Percentiles rank a stretch among this genome's conserved stretches.
phyloP scores from a whole-genome alignment of 2,888 invertebrate species.

The Lycia hirtaria region DNA sequence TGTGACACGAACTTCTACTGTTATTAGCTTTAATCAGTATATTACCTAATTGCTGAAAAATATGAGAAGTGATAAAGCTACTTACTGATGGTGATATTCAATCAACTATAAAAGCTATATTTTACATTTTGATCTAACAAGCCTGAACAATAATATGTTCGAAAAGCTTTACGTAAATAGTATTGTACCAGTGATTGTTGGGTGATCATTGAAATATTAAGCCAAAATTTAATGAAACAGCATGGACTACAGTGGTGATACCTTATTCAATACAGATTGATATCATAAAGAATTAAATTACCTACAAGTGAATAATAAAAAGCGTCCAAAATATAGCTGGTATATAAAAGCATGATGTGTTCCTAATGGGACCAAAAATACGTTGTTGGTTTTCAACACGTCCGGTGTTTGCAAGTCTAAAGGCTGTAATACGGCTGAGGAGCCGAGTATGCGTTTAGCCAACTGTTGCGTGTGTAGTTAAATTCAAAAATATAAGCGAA shows the following conservation, averaged over 20 bases:
- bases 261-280: background rate
- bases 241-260: background rate
- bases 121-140: too few species aligned
- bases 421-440: constrained; percentile 54
- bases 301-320: constrained; percentile 9
- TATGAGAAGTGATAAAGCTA: too few species aligned
- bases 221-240: background rate
- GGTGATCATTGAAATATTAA: background rate
- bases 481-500: constrained; percentile 52
- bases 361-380: constrained; percentile 7
- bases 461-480: constrained; percentile 69
- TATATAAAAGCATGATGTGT: constrained; percentile 23
- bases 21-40: too few species aligned
- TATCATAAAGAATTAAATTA: background rate
- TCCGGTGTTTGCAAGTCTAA: constrained; percentile 53
- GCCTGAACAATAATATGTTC: too few species aligned
- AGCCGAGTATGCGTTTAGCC: constrained; percentile 66
- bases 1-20: too few species aligned
- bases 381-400: background rate
- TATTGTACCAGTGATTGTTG: background rate
- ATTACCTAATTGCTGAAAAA: too few species aligned
- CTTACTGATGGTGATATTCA: too few species aligned
- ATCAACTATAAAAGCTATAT: too few species aligned
- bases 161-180: too few species aligned
- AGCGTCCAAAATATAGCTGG: constrained; percentile 5